Base-by-base conservation (phyloP, 2,113 vertebrate genomes). In the Orientallactaga bullata region DNA sequence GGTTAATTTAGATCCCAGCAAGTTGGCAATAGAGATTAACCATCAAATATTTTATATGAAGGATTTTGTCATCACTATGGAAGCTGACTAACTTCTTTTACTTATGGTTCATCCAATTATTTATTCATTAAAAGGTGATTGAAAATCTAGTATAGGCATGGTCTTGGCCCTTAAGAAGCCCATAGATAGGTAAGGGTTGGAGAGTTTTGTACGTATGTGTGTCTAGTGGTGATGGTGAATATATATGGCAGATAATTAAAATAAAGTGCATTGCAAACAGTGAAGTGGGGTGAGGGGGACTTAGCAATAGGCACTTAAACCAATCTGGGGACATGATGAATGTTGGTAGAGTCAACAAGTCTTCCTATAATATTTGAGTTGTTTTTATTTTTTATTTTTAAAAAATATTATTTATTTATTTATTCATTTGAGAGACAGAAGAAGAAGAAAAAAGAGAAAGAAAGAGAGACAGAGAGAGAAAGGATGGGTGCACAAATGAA, bases 41-140 rank as follows among this genome's bases (percentile, higher is more conserved):
- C 42, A 47, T 47, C 42, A 47, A 47, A 8, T 47, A 8, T 47
- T 69, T 65, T 58, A 30, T 15, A 17, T 60, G 28, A 73, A 71
- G 37, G 18, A 66, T 58, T 76, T n/a, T 91, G 30, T n/a, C 28
- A 85, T 28, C 28, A 26, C 61, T 3, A 30, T 17, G 47, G 30
- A 69, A 78, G 28, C 26, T 24, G 89, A 26, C 20, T 73, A 35
- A 74, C 23, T 95, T 94, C 72, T 79, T 93, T 88, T 72, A 81
- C 61, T 78, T 37, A 63, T 51, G 39, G n/a, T 26, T 35, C 95
- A 65, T 88, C 28, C 37, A 74, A 90, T 82, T 16, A 65, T 69
- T 80, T 69, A 80, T 63, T 42, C 32, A 85, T 4, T 72, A 35
- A 51, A 18, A 7, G 71, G 20, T 28, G 61, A 84, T 23, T 69